Evolutionary conservation across 2,797 vertebrate species (phyloP).

Genomic region (Cyclopterus lumpus): DNA sequence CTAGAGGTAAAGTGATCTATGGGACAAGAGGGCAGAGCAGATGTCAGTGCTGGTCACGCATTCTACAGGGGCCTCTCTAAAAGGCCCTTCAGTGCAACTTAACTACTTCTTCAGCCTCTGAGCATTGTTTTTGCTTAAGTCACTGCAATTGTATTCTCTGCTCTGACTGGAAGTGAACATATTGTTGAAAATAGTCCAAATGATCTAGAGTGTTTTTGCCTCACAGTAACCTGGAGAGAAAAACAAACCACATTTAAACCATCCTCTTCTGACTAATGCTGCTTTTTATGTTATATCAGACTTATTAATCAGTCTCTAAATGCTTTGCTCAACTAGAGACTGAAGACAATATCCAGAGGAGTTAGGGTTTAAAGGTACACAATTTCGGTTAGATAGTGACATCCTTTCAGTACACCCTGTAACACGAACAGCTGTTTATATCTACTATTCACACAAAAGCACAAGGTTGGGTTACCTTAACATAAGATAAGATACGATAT

Average conservation of each 20-base stretch:
- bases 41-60: conserved; percentile 49
- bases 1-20: conserved; percentile 43
- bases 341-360: no score
- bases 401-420: no score
- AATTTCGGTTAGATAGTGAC: no score
- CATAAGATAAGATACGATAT: no score
- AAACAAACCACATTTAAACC: conserved; percentile 5
- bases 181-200: conserved; percentile 16
- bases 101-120: conserved; percentile 17
- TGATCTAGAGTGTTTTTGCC: conserved; percentile 29
- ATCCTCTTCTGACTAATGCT: conserved; percentile 7
- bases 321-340: no score
- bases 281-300: background rate
- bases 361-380: no score
- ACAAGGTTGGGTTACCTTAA: no score
- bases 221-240: background rate
- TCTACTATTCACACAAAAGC: no score
- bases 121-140: background rate
- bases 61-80: conserved; percentile 30
- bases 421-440: no score
- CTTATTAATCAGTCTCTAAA: background rate
- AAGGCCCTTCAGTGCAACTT: conserved; percentile 25
- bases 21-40: conserved; percentile 32
- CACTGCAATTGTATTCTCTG: background rate
- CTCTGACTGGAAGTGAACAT: conserved; percentile 22